Evolutionary conservation across 2,113 vertebrate species (phyloP).

Genomic region (Tor tambroides): DNA sequence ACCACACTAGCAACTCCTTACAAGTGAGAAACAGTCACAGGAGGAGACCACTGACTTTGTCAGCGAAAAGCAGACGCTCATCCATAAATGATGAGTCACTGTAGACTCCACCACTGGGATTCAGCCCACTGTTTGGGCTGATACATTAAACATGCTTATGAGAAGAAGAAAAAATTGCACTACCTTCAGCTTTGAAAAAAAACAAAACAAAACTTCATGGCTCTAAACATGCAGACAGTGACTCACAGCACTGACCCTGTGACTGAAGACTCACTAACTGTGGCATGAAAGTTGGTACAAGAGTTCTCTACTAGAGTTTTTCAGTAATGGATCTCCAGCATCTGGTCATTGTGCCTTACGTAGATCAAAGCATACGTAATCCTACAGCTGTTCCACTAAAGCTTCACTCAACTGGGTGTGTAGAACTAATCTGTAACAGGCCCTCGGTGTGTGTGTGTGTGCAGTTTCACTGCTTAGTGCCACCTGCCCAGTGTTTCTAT

Average conservation of each 20-base stretch:
- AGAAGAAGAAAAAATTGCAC: background rate
- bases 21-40: background rate
- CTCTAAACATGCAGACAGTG: too few relatives aligned
- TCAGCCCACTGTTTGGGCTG: background rate
- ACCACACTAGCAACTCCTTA: background rate
- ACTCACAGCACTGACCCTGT: too few relatives aligned
- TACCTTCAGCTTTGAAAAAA: background rate
- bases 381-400: slow-evolving; percentile 51
- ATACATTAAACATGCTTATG: background rate
- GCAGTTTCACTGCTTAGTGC: slow-evolving; percentile 19
- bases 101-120: slow-evolving; percentile 6
- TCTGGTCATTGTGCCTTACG: slow-evolving; percentile 30
- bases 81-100: background rate
- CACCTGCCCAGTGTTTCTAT: slow-evolving; percentile 46
- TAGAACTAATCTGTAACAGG: slow-evolving; percentile 26
- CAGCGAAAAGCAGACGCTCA: slow-evolving; percentile 14
- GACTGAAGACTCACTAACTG: background rate
- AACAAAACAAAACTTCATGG: background rate
- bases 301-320: background rate
- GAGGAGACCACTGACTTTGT: background rate
- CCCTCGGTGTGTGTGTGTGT: slow-evolving; percentile 18
- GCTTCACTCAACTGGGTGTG: slow-evolving; percentile 32
- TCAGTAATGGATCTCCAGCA: background rate
- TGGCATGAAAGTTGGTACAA: background rate
- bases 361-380: slow-evolving; percentile 52